Evolutionary conservation across 2,113 vertebrate genomes (phyloP).

Genomic region (Plecturocebus donacophilus): DNA sequence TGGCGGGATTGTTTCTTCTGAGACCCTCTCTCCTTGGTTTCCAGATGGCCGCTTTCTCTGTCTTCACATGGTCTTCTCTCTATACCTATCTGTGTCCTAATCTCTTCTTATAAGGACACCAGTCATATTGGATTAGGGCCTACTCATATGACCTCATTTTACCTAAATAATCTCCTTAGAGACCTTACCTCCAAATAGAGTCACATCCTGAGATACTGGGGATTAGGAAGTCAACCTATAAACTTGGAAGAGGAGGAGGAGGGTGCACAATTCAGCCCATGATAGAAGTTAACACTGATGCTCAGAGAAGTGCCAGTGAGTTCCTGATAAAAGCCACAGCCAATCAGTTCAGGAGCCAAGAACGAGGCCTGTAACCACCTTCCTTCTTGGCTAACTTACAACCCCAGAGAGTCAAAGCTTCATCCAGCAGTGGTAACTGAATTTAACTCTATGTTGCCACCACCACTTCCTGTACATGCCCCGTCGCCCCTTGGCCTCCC

Average conservation of each 20-base stretch:
- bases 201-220: background rate
- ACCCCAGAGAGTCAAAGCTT: background rate
- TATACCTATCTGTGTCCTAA: background rate
- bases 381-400: background rate
- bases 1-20: background rate
- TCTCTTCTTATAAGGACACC: background rate
- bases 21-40: background rate
- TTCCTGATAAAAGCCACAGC: background rate
- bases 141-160: background rate
- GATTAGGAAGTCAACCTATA: background rate
- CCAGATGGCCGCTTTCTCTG: background rate
- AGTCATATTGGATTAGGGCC: background rate
- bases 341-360: background rate
- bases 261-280: background rate
- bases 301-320: background rate
- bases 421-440: background rate
- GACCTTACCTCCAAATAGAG: background rate
- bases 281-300: background rate
- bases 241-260: background rate
- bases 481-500: background rate
- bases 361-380: background rate
- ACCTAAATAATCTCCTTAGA: background rate
- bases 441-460: background rate
- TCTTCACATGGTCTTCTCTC: background rate
- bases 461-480: fast-evolving